Evolutionary conservation across 2,113 vertebrate genomes (phyloP).

Genomic region (Clinocottus analis): DNA sequence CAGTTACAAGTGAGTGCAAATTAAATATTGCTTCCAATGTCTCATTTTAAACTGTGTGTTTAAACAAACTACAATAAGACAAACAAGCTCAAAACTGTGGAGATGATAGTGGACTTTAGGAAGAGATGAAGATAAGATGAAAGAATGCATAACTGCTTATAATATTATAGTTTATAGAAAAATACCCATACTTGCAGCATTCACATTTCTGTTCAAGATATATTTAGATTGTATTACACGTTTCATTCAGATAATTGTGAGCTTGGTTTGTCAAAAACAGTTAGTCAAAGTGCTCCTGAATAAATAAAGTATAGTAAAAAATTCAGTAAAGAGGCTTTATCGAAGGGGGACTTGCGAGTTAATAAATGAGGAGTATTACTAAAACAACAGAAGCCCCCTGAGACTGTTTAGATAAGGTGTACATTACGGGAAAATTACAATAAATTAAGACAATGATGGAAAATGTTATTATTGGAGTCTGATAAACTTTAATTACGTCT

Average conservation of each 20-base stretch:
- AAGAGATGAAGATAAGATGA: too few species aligned
- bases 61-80: too few species aligned
- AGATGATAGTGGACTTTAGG: too few species aligned
- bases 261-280: background rate
- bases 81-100: too few species aligned
- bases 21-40: background rate
- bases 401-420: background rate
- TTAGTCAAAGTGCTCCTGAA: background rate
- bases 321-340: background rate
- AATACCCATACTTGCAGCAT: too few species aligned
- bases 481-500: slow-evolving; percentile 11
- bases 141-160: too few species aligned
- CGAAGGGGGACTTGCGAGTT: background rate
- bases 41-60: background rate
- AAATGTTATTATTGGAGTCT: background rate
- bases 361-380: background rate
- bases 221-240: background rate
- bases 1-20: background rate
- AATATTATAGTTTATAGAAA: too few species aligned
- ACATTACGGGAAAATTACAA: background rate
- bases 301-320: background rate
- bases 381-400: background rate
- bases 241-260: background rate
- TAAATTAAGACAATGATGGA: background rate
- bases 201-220: background rate